A percentile compares a stretch with the other conserved stretches of the same genome.
Evolutionary conservation across 2,888 invertebrate genomes (phyloP).

Genomic region (Cerceris ruficornis): DNA sequence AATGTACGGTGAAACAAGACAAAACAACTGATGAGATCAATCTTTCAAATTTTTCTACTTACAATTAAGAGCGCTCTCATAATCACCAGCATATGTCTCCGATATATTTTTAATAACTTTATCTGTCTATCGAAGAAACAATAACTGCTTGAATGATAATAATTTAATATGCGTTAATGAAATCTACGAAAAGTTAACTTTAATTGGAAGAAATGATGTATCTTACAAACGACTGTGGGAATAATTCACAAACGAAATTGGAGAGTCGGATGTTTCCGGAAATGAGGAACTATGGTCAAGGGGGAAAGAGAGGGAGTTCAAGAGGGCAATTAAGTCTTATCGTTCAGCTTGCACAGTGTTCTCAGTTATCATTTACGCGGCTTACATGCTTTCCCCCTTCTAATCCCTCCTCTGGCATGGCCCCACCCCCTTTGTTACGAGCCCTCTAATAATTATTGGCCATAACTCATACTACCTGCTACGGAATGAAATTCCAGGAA

Average conservation of each 20-base stretch:
- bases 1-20: too few species aligned
- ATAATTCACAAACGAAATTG: conserved; percentile 16
- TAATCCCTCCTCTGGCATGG: conserved; percentile 49
- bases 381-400: conserved; percentile 66
- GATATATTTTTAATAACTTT: too few species aligned
- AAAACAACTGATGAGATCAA: too few species aligned
- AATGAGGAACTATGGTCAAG: conserved; percentile 30
- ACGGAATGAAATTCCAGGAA: conserved; percentile 25
- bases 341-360: conserved; percentile 67
- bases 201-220: too few species aligned
- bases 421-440: conserved; percentile 56
- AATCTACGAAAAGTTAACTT: too few species aligned
- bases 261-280: conserved; percentile 30
- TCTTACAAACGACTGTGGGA: neutral
- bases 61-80: too few species aligned
- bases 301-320: conserved; percentile 24
- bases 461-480: conserved; percentile 62
- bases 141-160: too few species aligned
- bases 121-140: too few species aligned
- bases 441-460: conserved; percentile 71
- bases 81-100: too few species aligned
- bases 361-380: conserved; percentile 73
- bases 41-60: too few species aligned
- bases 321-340: conserved; percentile 72
- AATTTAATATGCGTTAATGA: too few species aligned